Evolutionary conservation across 2,888 invertebrate genomes (phyloP), one percentile per base, ranked within the genome.

Genomic region (Elysia crispata): DNA sequence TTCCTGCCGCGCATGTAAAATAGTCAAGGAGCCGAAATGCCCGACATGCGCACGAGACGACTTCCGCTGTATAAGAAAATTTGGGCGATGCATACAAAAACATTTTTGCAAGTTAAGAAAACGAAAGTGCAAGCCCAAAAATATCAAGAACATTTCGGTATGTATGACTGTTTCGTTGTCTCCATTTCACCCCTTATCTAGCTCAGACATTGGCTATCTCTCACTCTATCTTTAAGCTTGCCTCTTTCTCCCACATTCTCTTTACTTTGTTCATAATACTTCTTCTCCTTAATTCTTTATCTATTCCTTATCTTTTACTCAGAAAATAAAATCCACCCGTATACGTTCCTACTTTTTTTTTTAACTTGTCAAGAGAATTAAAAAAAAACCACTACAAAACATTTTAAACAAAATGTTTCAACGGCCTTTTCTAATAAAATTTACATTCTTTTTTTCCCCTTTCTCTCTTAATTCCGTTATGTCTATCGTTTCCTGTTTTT

Each of bases 1-100:
- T 25, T 91, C 92, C 18, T 92, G 92, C 81, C 86, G 86, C 69
- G 91, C 91, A 6, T 92, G 92, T 82, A 83, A 85, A 23, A 89
- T 89, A 81, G 85, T 88, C 1, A 77, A 85, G 66, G 87, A 86
- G 57, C 86, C 87, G 25, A 84, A 85, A 41, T 92, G 92, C 80
- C 86, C 84, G 60, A 87, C 86, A 50, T 92, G 92, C 80, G 54
- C 76, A 1, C 82, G 86, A 76, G 88, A 91, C 81, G 91, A 92
- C 84, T 89, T 90, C 86, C 82, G 84, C 73, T 92, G 91, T 82
- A 83, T 92, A 82, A 87, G 86, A 62, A 86, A 87, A 73, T 91
- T 89, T 70, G 91, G 90, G 70, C 88, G 88, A 83, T 91, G 91
- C 80, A 86, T 90, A 49, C 70, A 73, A n/a, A 73, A 64, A 20